These are phyloP conservation scores for Dysdera silvatica DNA, from an alignment of 1,140 invertebrate genomes.

Conservation along the genomic window DNA sequence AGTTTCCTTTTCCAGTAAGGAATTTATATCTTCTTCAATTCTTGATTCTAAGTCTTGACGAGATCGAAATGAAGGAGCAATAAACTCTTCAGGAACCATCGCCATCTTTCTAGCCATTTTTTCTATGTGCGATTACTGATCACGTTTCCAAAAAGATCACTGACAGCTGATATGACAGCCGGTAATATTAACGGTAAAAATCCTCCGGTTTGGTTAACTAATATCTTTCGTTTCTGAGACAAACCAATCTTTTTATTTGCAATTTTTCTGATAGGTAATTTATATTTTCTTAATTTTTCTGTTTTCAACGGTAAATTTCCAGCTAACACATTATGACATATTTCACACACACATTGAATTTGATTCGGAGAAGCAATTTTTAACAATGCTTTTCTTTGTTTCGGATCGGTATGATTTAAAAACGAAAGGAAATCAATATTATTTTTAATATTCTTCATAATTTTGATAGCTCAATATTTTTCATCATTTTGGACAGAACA, in stretches of 20 bases:
- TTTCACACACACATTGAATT: not conserved
- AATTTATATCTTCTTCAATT: not conserved
- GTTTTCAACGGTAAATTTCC: not conserved
- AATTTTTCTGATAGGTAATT: not conserved
- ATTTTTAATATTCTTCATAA: not conserved
- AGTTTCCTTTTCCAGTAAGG: not conserved
- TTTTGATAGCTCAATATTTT: too few relatives aligned
- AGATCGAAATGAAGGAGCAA: not conserved
- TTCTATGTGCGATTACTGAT: constrained; percentile 2
- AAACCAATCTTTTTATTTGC: not conserved
- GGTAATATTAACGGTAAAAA: not conserved
- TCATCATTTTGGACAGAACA: constrained; percentile 2
- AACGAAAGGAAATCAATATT: not conserved
- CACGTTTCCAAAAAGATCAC: not conserved
- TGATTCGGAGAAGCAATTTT: not conserved
- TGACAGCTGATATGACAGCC: not conserved
- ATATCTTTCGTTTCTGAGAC: not conserved
- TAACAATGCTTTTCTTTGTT: not conserved
- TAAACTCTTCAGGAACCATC: not conserved
- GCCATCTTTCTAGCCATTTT: constrained; percentile 2
- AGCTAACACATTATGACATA: constrained; percentile 15
- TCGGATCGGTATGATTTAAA: not conserved
- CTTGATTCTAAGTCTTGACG: not conserved
- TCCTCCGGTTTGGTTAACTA: not conserved
- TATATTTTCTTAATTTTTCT: constrained; percentile 16